Conservation (phyloP, 2,797 vertebrate species). For the Sebastes paucispinis region DNA sequence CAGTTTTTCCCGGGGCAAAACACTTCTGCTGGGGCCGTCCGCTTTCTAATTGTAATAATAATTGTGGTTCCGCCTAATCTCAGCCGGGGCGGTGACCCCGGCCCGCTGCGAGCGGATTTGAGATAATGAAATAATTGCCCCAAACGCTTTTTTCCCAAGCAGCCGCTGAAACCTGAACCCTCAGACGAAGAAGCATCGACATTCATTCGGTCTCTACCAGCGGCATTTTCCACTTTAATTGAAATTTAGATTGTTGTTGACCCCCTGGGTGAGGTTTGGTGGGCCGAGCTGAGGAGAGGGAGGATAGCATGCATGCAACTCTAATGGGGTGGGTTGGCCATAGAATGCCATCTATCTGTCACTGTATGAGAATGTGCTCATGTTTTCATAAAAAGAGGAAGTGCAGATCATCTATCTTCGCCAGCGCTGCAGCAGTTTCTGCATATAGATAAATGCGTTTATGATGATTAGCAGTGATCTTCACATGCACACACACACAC, state of each 20-base stretch:
- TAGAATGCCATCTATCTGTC: constrained; percentile 49
- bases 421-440: constrained; percentile 10
- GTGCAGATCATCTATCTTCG: constrained; percentile 37
- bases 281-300: constrained; percentile 5
- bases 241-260: constrained; percentile 75
- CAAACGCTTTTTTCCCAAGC: constrained; percentile 51
- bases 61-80: constrained; percentile 75
- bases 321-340: constrained; percentile 36
- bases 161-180: constrained; percentile 51
- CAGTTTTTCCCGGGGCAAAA: constrained; percentile 57
- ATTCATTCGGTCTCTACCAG: constrained; percentile 56
- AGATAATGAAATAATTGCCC: constrained; percentile 78
- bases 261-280: constrained; percentile 60
- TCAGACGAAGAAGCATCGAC: constrained; percentile 61
- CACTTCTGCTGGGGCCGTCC: constrained; percentile 54
- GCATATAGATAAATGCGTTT: constrained; percentile 22
- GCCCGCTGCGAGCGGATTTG: constrained; percentile 56
- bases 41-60: constrained; percentile 78
- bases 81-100: constrained; percentile 45
- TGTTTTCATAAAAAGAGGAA: constrained; percentile 37
- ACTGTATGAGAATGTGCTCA: background rate
- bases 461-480: constrained; percentile 20
- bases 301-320: constrained; percentile 10
- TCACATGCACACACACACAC: background rate
- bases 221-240: constrained; percentile 69